These are phyloP conservation scores for Plagodis dolabraria DNA, from an alignment of 2,888 invertebrate genomes.

Conservation along the genomic window DNA sequence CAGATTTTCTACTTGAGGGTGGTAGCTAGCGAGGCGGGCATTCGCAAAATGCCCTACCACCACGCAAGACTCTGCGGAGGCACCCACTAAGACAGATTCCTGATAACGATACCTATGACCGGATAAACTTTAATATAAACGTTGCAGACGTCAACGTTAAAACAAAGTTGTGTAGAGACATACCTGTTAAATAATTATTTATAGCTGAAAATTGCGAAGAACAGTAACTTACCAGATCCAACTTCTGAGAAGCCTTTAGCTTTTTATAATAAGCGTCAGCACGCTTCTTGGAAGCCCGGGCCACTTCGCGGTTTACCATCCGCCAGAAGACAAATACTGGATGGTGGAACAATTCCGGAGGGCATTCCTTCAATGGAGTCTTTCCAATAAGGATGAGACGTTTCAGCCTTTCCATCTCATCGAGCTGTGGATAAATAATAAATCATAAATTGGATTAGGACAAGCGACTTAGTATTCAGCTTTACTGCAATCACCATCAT, in stretches of 20 bases:
- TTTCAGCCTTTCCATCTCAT: slow-evolving; percentile 88
- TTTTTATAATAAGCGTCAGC: slow-evolving; percentile 77
- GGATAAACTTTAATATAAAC: too few species aligned
- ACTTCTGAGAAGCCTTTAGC: slow-evolving; percentile 66
- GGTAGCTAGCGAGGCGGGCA: too few species aligned
- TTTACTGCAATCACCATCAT: too few species aligned
- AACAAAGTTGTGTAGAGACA: too few species aligned
- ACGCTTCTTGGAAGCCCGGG: slow-evolving; percentile 73
- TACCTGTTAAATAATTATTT: too few species aligned
- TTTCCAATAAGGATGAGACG: slow-evolving; percentile 87
- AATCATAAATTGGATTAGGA: background rate
- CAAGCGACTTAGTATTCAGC: background rate
- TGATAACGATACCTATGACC: too few species aligned
- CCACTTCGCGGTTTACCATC: slow-evolving; percentile 81
- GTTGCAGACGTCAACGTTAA: too few species aligned
- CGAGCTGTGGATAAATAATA: slow-evolving; percentile 66
- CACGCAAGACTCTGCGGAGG: too few species aligned
- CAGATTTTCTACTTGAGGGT: too few species aligned
- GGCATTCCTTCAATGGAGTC: slow-evolving; percentile 87
- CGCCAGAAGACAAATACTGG: slow-evolving; percentile 88
- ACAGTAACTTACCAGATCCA: slow-evolving; percentile 57
- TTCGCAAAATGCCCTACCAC: too few species aligned
- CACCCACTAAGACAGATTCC: too few species aligned
- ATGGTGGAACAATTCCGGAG: slow-evolving; percentile 87
- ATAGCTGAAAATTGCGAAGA: too few species aligned